A percentile compares a stretch with the other conserved stretches of the same genome.
Evolutionary conservation across 1,140 invertebrate species (phyloP).

Genomic region (Bradynema listronoti): DNA sequence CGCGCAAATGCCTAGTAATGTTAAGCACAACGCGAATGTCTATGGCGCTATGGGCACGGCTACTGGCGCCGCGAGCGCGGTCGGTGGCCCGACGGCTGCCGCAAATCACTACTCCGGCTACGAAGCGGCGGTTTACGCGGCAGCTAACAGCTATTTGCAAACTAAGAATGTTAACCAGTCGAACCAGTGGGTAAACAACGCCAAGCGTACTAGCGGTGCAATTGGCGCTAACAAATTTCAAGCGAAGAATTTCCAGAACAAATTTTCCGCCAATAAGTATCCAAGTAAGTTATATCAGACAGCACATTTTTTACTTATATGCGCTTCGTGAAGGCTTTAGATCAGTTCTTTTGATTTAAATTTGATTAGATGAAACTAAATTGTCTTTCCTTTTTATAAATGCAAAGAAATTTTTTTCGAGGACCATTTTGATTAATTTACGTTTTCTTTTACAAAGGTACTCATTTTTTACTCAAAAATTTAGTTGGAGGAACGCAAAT

Average conservation of each 20-base stretch:
- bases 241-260: no score
- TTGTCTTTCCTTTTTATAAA: not conserved
- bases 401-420: not conserved
- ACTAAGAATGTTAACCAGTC: constrained; percentile 10
- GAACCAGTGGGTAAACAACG: constrained; percentile 20
- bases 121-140: constrained; percentile 35
- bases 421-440: not conserved
- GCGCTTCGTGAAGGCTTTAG: no score
- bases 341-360: not conserved
- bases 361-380: not conserved
- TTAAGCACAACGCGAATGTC: not conserved
- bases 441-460: not conserved
- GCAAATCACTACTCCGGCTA: constrained; percentile 27
- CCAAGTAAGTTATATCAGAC: not conserved
- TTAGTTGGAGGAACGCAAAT: no score
- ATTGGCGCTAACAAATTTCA: no score
- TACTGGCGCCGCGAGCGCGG: constrained; percentile 11
- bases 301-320: no score
- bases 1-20: not conserved
- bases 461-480: no score
- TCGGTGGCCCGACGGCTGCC: not conserved
- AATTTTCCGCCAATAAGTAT: not conserved
- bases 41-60: not conserved
- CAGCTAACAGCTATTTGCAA: constrained; percentile 28
- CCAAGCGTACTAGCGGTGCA: not conserved